Conservation (phyloP, 2,797 vertebrate genomes). For the Gymnothorax reevesii region DNA sequence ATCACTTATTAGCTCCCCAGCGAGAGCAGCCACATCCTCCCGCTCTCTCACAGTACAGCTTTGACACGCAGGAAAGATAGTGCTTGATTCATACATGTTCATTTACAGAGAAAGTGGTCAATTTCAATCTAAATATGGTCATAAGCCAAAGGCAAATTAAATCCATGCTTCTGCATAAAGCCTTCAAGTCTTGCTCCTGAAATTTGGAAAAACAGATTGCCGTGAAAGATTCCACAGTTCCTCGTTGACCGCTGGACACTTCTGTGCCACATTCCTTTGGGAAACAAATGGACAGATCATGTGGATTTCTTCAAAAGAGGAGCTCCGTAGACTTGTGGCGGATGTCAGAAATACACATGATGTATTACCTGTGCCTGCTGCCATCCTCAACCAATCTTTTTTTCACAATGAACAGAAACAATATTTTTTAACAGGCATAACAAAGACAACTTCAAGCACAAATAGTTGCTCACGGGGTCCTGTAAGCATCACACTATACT, state of each 20-base stretch:
- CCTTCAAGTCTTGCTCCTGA: constrained; percentile 16
- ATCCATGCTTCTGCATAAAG: constrained; percentile 37
- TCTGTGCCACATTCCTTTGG: constrained; percentile 60
- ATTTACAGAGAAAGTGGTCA: background rate
- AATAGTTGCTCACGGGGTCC: constrained; percentile 30
- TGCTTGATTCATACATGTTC: background rate
- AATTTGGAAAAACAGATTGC: constrained; percentile 48
- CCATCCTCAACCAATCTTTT: constrained; percentile 38
- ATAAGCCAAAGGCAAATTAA: constrained; percentile 24
- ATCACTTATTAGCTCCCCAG: background rate
- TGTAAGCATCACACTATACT: constrained; percentile 48
- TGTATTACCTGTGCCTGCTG: constrained; percentile 46
- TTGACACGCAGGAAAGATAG: background rate
- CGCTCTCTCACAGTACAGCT: background rate
- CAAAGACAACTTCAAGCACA: background rate
- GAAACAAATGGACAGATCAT: constrained; percentile 59
- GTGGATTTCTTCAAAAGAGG: constrained; percentile 53
- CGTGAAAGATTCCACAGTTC: constrained; percentile 52
- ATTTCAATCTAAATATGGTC: background rate
- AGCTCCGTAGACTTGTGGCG: constrained; percentile 52
- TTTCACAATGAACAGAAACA: background rate
- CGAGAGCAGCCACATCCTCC: background rate
- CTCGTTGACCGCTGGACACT: constrained; percentile 54
- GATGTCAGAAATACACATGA: constrained; percentile 54
- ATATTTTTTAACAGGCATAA: constrained; percentile 12